Conservation (phyloP, 2,888 invertebrate species). For the Eristalis intricaria region DNA sequence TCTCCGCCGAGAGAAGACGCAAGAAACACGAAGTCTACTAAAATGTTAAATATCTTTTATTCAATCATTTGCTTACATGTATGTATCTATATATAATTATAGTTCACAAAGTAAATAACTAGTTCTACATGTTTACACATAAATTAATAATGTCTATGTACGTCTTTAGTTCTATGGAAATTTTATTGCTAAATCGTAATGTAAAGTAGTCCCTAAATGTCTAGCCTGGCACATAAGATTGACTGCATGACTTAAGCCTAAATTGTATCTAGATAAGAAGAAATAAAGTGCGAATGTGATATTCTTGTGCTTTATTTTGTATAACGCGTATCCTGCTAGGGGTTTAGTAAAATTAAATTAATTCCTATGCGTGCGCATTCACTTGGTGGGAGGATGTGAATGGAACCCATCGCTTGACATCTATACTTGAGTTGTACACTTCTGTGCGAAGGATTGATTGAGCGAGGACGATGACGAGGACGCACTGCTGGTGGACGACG, state of each 20-base stretch:
- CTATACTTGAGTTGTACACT: slow-evolving; percentile 77
- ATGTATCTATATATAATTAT: slow-evolving; percentile 10
- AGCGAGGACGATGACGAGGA: slow-evolving; percentile 75
- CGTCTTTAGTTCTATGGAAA: slow-evolving; percentile 63
- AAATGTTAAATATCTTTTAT: not conserved
- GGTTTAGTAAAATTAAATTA: slow-evolving; percentile 44
- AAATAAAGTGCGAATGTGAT: not conserved
- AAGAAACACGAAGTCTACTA: not conserved
- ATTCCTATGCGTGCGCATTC: slow-evolving; percentile 13
- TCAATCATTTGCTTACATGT: not conserved
- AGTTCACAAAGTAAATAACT: slow-evolving; percentile 27
- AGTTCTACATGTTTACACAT: not conserved
- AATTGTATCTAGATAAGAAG: not conserved
- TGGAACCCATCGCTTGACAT: not conserved
- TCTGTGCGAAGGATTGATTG: slow-evolving; percentile 79
- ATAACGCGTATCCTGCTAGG: slow-evolving; percentile 59
- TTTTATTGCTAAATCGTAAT: slow-evolving; percentile 24
- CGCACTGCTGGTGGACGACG: slow-evolving; percentile 65
- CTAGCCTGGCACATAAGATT: slow-evolving; percentile 12
- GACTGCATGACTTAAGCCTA: slow-evolving; percentile 5
- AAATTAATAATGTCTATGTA: slow-evolving; percentile 16
- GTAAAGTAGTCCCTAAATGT: not conserved
- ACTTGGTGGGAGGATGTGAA: not conserved
- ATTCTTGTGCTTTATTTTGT: slow-evolving; percentile 23
- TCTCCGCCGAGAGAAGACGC: not conserved